These are phyloP conservation scores for Prietella phreatophila DNA, from an alignment of 2,113 vertebrate genomes.

Conservation along the genomic window DNA sequence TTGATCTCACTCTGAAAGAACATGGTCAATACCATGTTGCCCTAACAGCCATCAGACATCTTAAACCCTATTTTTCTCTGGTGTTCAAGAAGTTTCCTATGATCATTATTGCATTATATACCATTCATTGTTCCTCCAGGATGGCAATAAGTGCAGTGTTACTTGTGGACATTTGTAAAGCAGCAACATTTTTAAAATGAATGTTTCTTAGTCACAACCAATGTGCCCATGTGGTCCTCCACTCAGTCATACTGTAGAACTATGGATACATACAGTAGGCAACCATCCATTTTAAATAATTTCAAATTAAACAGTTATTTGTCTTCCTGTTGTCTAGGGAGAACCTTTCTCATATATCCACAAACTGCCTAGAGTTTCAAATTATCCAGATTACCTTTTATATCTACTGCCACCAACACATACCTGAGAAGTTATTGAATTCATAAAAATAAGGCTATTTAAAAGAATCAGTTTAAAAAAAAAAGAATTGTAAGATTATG, in stretches of 20 bases:
- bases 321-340: neutral
- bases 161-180: neutral
- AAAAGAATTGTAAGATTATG: neutral
- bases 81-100: neutral
- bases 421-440: neutral
- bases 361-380: neutral
- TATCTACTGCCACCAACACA: neutral
- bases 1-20: neutral
- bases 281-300: neutral
- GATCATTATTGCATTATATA: neutral
- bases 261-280: neutral
- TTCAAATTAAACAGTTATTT: neutral
- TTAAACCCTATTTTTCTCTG: neutral
- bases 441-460: neutral
- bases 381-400: too few species aligned
- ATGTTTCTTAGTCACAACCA: neutral
- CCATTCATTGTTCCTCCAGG: neutral
- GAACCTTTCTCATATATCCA: neutral
- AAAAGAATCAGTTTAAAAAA: neutral
- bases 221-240: neutral
- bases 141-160: neutral
- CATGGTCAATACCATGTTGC: neutral
- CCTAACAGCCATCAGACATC: neutral
- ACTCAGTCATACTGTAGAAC: neutral
- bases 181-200: neutral